These are phyloP conservation scores for Cephonodes hylas DNA, from an alignment of 2,888 invertebrate species.

Conservation along the genomic window DNA sequence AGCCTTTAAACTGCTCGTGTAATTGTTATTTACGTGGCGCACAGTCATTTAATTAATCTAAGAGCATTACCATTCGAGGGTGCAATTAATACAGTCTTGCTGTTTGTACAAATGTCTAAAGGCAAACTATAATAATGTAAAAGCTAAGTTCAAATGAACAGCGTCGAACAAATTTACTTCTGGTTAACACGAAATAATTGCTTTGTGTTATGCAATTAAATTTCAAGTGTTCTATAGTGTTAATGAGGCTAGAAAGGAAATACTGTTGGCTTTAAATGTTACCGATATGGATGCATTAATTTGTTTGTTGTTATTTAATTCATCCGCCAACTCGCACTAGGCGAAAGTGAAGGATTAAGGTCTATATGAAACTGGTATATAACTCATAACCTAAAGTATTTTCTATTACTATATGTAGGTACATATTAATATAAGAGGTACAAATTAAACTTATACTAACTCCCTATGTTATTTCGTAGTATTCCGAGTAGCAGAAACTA, in stretches of 20 bases:
- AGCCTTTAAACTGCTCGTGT: constrained; percentile 3
- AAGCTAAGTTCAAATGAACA: constrained; percentile 10
- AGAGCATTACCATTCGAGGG: constrained; percentile 23
- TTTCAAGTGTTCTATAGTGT: neutral
- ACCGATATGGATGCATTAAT: too few relatives aligned
- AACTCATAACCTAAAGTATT: too few relatives aligned
- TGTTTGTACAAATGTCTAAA: constrained; percentile 13
- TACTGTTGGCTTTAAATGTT: neutral
- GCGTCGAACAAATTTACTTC: constrained; percentile 5
- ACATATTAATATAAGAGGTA: too few relatives aligned
- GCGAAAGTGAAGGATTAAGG: too few relatives aligned
- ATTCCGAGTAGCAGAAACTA: neutral
- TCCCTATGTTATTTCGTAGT: neutral
- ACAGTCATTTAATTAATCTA: constrained; percentile 26
- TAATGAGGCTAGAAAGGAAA: neutral
- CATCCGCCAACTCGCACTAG: too few relatives aligned
- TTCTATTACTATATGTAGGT: too few relatives aligned
- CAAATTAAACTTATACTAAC: too few relatives aligned
- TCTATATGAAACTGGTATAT: too few relatives aligned
- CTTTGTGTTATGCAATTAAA: neutral
- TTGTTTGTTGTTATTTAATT: too few relatives aligned
- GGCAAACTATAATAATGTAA: constrained; percentile 9
- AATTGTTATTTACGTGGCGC: constrained; percentile 19
- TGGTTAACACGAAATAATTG: constrained; percentile 1
- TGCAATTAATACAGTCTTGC: constrained; percentile 19